phyloP scores from a whole-genome alignment of 1,140 invertebrate genomes.

The Drosophila varians region DNA sequence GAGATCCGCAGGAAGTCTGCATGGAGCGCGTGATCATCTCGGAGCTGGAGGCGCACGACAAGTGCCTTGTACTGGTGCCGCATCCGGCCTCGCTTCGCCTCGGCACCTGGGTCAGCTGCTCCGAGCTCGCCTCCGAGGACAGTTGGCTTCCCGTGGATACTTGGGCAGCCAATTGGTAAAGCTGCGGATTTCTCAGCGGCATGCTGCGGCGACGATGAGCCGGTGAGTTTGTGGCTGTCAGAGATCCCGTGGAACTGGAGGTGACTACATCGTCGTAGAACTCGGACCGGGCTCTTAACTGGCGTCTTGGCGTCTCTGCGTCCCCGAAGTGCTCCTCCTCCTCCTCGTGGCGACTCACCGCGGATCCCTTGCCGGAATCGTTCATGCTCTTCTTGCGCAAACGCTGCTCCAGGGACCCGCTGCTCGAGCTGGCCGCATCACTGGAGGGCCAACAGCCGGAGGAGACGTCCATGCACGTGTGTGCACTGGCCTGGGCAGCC shows the following conservation, averaged over 20 bases:
- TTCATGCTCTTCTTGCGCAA: conserved; percentile 83
- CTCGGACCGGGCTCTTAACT: conserved; percentile 52
- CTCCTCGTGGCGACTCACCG: conserved; percentile 83
- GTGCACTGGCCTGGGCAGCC: conserved; percentile 60
- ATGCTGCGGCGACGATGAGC: conserved; percentile 78
- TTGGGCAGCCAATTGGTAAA: conserved; percentile 68
- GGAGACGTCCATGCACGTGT: conserved; percentile 87
- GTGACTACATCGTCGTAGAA: conserved; percentile 73
- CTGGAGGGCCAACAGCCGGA: conserved; percentile 86
- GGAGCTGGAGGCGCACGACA: conserved; percentile 78
- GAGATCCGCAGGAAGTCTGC: conserved; percentile 86
- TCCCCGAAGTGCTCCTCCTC: conserved; percentile 61
- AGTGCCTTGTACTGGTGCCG: conserved; percentile 36
- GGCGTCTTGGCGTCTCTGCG: conserved; percentile 56
- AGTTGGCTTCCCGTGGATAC: conserved; percentile 68
- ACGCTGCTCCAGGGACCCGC: conserved; percentile 73
- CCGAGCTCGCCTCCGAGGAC: conserved; percentile 80
- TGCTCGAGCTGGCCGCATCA: conserved; percentile 77
- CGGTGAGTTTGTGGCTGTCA: conserved; percentile 72
- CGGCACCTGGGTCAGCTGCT: conserved; percentile 77
- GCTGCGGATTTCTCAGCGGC: conserved; percentile 75
- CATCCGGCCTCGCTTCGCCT: conserved; percentile 37
- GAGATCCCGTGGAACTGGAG: conserved; percentile 72
- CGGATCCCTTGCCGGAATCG: conserved; percentile 84
- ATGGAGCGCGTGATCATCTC: conserved; percentile 89